Evolutionary conservation across 2,797 vertebrate genomes (phyloP).

Genomic region (Neomorphus geoffroyi): DNA sequence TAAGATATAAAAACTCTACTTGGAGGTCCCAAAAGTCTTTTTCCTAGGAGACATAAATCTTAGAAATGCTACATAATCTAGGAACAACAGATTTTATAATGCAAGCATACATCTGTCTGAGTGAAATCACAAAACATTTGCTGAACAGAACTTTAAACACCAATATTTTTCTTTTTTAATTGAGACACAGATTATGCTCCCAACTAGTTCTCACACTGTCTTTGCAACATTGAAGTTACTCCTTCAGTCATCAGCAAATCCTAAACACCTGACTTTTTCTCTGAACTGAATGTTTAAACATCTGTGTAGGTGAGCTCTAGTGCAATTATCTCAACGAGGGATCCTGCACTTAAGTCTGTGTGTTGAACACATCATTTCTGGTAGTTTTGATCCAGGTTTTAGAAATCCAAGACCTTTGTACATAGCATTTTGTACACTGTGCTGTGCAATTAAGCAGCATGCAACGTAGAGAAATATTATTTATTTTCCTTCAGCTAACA

Average conservation of each 20-base stretch:
- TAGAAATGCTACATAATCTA: background rate
- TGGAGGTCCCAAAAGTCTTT: background rate
- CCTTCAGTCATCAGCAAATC: background rate
- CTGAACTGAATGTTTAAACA: background rate
- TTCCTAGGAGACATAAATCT: background rate
- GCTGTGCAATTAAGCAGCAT: background rate
- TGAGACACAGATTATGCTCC: background rate
- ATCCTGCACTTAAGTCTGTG: background rate
- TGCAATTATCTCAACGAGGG: background rate
- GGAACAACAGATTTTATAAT: background rate
- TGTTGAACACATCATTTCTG: background rate
- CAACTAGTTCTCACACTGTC: background rate
- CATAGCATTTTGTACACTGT: background rate
- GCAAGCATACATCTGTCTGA: rapidly evolving
- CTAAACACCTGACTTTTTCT: background rate
- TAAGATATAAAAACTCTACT: background rate
- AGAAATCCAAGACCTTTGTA: background rate
- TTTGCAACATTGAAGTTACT: background rate
- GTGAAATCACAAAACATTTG: background rate
- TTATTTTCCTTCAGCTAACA: background rate
- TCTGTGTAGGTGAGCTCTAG: background rate
- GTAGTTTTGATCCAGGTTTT: background rate
- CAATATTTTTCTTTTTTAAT: background rate
- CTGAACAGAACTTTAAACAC: background rate
- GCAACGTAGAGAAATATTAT: background rate